Base-by-base conservation (phyloP, 2,797 vertebrate genomes). In the Prunella strophiata region DNA sequence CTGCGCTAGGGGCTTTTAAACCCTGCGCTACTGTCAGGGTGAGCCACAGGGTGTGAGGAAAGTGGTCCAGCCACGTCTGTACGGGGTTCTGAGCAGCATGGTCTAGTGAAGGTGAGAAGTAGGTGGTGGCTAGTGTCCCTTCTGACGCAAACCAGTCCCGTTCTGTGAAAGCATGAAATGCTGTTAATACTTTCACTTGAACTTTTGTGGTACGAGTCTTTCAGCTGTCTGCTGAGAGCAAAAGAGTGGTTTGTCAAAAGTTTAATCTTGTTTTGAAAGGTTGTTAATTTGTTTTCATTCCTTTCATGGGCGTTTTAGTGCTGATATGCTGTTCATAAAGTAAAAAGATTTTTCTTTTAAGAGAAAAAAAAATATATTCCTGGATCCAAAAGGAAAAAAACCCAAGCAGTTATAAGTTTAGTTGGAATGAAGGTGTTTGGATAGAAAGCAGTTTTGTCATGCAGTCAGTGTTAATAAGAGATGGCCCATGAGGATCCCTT, bases 31-130 rank as follows among this genome's bases (percentile, higher is more conserved):
- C 7, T 66, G 34, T 5, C 4, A 0, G 9, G 2, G 1, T 22
- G 23, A 16, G 1, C 2, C 4, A 0, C 1, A 5, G 4, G 15
- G 10, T 20, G 27, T 2, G 2, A 9, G 40, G 14, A 1, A 1
- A 3, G 19, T 4, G 7, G 3, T 14, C 1, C 4, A 6, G 17
- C 7, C 1, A 3, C 8, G 16, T 10, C 4, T 20, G 30, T n/a
- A 7, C 5, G 21, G 30, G 17, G 15, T 18, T 11, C 29, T 32
- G 30, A 27, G 15, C 12, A 12, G 1, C 26, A 8, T 50, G 50
- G 6, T 27, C 2, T 17, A 2, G 16, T 9, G 19, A 50, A 9
- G 16, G 42, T 50, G 42, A 16, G 14, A 43, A 21, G 14, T 11
- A n/a, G 16, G 10, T 40, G 38, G 10, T 40, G n/a, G n/a, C 26